Evolutionary conservation across 2,113 vertebrate species (phyloP).

Genomic region (Dipodomys stephensi): DNA sequence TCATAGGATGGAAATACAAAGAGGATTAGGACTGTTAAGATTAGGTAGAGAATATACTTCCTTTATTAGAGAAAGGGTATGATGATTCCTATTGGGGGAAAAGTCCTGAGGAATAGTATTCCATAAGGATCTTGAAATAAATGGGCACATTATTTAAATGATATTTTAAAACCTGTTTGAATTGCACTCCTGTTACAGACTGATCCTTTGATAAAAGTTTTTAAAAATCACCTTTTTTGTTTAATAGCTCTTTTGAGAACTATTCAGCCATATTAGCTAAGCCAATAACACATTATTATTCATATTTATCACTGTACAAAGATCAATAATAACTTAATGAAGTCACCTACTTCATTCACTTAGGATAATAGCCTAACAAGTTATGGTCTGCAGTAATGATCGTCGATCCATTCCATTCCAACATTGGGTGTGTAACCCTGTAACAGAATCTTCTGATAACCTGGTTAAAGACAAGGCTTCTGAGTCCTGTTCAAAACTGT

Average conservation of each 20-base stretch:
- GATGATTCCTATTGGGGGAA: not conserved
- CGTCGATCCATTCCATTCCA: not conserved
- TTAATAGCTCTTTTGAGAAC: slow-evolving; percentile 12
- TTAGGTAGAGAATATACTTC: not conserved
- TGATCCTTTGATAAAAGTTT: slow-evolving; percentile 23
- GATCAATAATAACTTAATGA: not conserved
- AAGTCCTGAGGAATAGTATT: not conserved
- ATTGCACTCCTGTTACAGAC: not conserved
- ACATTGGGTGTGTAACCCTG: not conserved
- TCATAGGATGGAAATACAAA: not conserved
- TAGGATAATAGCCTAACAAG: not conserved
- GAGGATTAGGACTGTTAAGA: not conserved
- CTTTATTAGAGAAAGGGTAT: not conserved
- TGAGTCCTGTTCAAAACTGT: not conserved
- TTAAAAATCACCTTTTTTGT: not conserved
- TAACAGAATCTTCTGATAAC: not conserved
- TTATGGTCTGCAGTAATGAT: not conserved
- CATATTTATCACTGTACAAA: not conserved
- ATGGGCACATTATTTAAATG: slow-evolving; percentile 33
- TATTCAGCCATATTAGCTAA: not conserved
- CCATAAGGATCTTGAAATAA: not conserved
- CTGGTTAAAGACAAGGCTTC: not conserved
- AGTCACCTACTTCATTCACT: not conserved
- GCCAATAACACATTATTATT: slow-evolving; percentile 8
- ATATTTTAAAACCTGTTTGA: not conserved